Evolutionary conservation across 2,797 vertebrate species (phyloP).

Genomic region (Alauda arvensis): DNA sequence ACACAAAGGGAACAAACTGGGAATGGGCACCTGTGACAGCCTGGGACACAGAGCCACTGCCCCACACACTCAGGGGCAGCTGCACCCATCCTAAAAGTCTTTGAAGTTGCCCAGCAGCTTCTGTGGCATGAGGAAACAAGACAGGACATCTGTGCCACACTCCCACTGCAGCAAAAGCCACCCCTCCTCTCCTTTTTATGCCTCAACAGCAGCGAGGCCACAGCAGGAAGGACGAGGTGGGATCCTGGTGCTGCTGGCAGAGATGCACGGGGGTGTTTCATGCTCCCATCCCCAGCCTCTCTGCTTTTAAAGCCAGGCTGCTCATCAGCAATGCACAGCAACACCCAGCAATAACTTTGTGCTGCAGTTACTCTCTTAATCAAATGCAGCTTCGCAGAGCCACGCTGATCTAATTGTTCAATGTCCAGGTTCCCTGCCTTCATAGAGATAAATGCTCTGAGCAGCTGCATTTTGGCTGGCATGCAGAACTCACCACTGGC

Average conservation of each 20-base stretch:
- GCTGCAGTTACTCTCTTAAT: conserved; percentile 13
- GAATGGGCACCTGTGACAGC: not conserved
- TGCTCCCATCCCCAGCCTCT: not conserved
- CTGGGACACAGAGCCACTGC: not conserved
- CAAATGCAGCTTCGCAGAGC: conserved; percentile 30
- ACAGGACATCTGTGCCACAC: rapidly evolving
- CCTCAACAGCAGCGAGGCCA: rapidly evolving
- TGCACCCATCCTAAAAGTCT: rapidly evolving
- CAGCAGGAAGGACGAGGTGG: not conserved
- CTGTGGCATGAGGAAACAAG: not conserved
- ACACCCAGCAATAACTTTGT: not conserved
- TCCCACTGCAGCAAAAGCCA: not conserved
- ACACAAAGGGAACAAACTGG: not conserved
- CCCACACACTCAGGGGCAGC: rapidly evolving
- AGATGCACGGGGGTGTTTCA: rapidly evolving
- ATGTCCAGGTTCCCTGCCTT: not conserved
- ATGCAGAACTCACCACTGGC: conserved; percentile 17
- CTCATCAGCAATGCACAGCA: not conserved
- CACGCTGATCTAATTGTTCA: not conserved
- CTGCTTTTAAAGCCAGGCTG: not conserved
- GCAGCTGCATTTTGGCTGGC: conserved; percentile 26
- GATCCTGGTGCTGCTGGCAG: not conserved
- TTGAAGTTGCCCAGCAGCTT: not conserved
- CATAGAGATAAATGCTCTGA: not conserved
- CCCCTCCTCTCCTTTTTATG: not conserved